Base-by-base conservation (phyloP, 2,888 invertebrate species). In the Leptopilina drosophilae region DNA sequence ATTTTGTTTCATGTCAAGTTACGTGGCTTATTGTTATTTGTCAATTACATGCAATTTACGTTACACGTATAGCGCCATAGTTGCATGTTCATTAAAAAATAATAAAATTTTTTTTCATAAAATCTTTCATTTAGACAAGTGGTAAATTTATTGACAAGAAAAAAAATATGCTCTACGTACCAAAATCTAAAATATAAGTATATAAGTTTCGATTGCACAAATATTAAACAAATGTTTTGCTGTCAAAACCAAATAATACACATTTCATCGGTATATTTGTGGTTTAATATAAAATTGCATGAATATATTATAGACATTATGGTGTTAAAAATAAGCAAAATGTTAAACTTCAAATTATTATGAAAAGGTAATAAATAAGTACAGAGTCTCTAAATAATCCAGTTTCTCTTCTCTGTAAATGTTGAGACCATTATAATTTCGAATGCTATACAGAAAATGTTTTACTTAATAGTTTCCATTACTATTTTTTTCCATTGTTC, bases 381-480 rank as follows among this genome's bases (percentile, higher is more conserved):
- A 40, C n/a, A 73, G 56, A 59, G 33, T 73, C 73, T 73, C 56
- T 56, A 73, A 59, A 73, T 59, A 56, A 73, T 40, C 73, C 53
- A 73, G 73, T 73, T 73, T 73, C 73, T 56, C 73, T 73, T 73
- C 73, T 73, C 73, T 56, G 33, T 56, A 56, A 73, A 73, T 73
- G 56, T n/a, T 73, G 53, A 33, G 56, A 6, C 20, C 56, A 73
- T 73, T 73, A 73, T 73, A 56, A 73, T 73, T 3, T 26, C 73
- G 73, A 73, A 73, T n/a, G 33, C 56, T 26, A 49, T 49, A 14
- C 33, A 40, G 53, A 73, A 73, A 73, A 53, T 49, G 33, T 9
- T 4, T 73, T 56, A 56, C 11, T 40, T 56, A 73, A 73, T 56
- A 49, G 56, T 15, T 73, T 56, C 33, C 33, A 33, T 33, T 33